phyloP scores from a whole-genome alignment of 2,888 invertebrate species.

The Lasioglossum leucozonium region DNA sequence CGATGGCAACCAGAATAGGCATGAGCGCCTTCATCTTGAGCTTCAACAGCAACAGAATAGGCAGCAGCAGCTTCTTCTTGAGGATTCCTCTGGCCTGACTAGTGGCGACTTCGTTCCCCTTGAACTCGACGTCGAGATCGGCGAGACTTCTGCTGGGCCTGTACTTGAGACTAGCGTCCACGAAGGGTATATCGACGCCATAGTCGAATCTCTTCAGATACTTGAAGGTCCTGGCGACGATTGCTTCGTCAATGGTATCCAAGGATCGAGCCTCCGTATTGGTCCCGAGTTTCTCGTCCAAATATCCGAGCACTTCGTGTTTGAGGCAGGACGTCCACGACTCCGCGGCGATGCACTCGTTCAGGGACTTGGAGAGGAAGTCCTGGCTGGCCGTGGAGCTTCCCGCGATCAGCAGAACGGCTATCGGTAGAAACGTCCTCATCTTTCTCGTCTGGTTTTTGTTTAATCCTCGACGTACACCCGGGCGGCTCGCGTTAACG shows the following conservation, averaged over 20 bases:
- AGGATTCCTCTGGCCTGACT: constrained; percentile 89
- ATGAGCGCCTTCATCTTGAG: constrained; percentile 93
- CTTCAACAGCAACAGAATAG: constrained; percentile 91
- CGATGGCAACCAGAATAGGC: constrained; percentile 92
- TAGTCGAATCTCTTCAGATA: constrained; percentile 91
- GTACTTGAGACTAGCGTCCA: constrained; percentile 80
- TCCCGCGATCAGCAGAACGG: constrained; percentile 85
- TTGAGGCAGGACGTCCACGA: constrained; percentile 91
- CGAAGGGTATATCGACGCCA: constrained; percentile 88
- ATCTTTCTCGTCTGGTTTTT: constrained; percentile 21
- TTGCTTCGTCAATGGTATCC: constrained; percentile 88
- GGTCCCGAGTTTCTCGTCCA: constrained; percentile 89
- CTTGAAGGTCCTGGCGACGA: constrained; percentile 90
- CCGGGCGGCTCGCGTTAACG: not conserved
- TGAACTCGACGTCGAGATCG: constrained; percentile 84
- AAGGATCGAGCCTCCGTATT: constrained; percentile 79
- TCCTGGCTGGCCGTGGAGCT: constrained; percentile 83
- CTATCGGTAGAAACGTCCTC: constrained; percentile 66
- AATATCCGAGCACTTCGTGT: constrained; percentile 90
- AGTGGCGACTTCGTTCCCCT: constrained; percentile 77
- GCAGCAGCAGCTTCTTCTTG: constrained; percentile 93
- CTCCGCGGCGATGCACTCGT: constrained; percentile 89
- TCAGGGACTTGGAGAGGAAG: constrained; percentile 84
- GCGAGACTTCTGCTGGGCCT: constrained; percentile 81
- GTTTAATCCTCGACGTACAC: not conserved